Percentiles rank a stretch among this genome's conserved stretches.
Evolutionary conservation across 2,113 vertebrate genomes (phyloP).

Genomic region (Pongo abelii): DNA sequence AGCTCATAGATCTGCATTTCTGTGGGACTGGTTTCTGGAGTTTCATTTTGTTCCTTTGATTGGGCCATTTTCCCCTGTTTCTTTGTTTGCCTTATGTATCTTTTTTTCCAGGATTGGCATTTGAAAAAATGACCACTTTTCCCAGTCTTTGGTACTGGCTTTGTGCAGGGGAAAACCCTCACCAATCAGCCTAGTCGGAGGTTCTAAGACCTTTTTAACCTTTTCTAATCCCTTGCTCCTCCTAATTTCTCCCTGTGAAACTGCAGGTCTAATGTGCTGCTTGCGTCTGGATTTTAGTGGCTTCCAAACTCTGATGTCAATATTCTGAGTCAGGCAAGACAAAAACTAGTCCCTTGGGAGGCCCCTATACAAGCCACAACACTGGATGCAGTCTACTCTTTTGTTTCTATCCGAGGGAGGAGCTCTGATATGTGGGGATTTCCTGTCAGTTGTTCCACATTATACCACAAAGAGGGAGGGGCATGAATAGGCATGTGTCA

Average conservation of each 20-base stretch:
- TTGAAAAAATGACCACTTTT: background rate
- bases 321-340: background rate
- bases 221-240: background rate
- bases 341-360: background rate
- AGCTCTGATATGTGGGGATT: background rate
- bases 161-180: background rate
- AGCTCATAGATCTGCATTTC: background rate
- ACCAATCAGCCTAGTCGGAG: background rate
- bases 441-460: background rate
- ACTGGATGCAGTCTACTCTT: background rate
- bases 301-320: background rate
- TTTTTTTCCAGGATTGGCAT: background rate
- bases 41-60: background rate
- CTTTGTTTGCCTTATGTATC: background rate
- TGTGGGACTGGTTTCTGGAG: background rate
- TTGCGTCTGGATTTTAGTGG: background rate
- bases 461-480: background rate
- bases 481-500: background rate
- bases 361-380: background rate
- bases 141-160: background rate
- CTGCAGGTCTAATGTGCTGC: background rate
- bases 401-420: background rate
- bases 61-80: background rate
- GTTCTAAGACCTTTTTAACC: background rate
- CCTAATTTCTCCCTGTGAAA: background rate